phyloP scores from a whole-genome alignment of 2,888 invertebrate species.

The Sphaeridia pumilis region DNA sequence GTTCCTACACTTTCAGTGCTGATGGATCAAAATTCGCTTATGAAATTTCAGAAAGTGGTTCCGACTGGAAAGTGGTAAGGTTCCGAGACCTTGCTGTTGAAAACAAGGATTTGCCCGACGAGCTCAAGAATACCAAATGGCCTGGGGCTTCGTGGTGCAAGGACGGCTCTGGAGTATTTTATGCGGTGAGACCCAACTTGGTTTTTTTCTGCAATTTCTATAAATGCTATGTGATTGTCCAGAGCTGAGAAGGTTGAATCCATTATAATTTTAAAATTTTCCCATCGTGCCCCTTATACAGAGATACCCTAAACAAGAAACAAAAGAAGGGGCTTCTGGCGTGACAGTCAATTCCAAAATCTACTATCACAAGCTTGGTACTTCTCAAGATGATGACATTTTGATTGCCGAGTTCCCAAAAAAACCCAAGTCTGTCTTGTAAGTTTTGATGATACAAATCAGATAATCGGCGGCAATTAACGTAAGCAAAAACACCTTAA shows the following conservation, averaged over 20 bases:
- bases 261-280: background rate
- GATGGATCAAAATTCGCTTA: constrained; percentile 45
- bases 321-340: too few relatives aligned
- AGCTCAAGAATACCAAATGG: constrained; percentile 45
- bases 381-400: constrained; percentile 43
- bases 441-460: background rate
- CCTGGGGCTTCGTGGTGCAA: constrained; percentile 46
- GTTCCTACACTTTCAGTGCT: constrained; percentile 40
- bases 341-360: constrained; percentile 41
- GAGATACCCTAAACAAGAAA: constrained; percentile 4
- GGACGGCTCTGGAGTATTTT: constrained; percentile 49
- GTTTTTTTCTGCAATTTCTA: background rate
- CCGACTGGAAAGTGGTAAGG: constrained; percentile 46
- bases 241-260: background rate
- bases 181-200: constrained; percentile 37
- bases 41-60: constrained; percentile 45
- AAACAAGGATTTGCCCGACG: constrained; percentile 42
- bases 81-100: constrained; percentile 28
- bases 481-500: background rate
- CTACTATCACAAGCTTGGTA: constrained; percentile 46
- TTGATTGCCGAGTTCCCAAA: constrained; percentile 44
- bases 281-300: background rate
- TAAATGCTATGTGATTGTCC: background rate
- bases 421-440: constrained; percentile 42
- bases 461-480: background rate